Evolutionary conservation across 2,888 invertebrate genomes (phyloP).

Genomic region (Tribolium freemani): DNA sequence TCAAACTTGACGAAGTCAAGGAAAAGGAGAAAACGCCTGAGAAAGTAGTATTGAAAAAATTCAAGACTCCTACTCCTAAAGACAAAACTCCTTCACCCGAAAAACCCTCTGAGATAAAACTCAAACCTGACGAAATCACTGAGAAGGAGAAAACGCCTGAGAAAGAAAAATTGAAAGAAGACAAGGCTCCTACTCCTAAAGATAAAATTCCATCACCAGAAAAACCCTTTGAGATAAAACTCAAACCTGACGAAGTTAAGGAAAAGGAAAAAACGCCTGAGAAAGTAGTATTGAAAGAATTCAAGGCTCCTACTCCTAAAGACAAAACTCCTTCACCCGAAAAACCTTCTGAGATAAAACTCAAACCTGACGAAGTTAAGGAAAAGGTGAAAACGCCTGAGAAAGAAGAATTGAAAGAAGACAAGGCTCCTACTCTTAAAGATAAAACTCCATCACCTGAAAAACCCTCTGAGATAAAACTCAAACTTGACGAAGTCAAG

Average conservation of each 20-base stretch:
- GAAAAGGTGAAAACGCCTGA: slow-evolving; percentile 13
- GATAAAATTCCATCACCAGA: slow-evolving; percentile 21
- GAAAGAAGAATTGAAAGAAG: slow-evolving; percentile 2
- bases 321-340: background rate
- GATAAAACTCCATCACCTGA: background rate
- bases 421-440: background rate
- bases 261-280: background rate
- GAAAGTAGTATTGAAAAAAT: background rate
- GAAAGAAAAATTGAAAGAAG: background rate
- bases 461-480: background rate
- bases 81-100: slow-evolving; percentile 2
- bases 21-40: background rate
- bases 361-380: slow-evolving; percentile 6
- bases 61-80: slow-evolving; percentile 6
- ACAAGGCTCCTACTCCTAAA: slow-evolving; percentile 7
- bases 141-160: slow-evolving; percentile 6
- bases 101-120: background rate
- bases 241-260: background rate
- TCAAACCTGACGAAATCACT: background rate
- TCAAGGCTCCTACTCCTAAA: background rate
- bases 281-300: background rate
- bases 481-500: background rate
- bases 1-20: background rate
- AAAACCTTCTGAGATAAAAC: slow-evolving; percentile 12
- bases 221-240: slow-evolving; percentile 13